phyloP scores from a whole-genome alignment of 2,797 vertebrate genomes.

The Gallinago stenura region DNA sequence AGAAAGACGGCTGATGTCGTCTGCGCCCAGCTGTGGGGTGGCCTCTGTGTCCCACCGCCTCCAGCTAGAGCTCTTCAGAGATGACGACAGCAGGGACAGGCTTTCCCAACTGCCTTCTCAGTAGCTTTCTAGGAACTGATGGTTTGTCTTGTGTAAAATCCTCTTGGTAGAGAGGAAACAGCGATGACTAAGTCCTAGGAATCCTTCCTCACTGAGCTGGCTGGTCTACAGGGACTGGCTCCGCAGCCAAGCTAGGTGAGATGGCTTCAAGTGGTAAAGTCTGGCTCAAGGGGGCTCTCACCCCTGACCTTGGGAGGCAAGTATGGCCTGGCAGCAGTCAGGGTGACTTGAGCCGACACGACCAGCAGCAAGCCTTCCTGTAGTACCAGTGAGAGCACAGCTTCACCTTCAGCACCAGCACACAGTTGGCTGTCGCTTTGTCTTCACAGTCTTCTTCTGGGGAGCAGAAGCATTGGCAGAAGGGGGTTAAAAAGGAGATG shows the following conservation, averaged over 20 bases:
- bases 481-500: background rate
- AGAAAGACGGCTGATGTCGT: background rate
- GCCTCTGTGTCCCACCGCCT: rapidly evolving
- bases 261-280: slow-evolving; percentile 35
- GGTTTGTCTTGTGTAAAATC: slow-evolving; percentile 15
- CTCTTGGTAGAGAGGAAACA: background rate
- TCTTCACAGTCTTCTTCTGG: slow-evolving; percentile 84
- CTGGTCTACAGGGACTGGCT: background rate
- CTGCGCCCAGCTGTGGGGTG: background rate
- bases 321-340: slow-evolving; percentile 2
- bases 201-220: background rate
- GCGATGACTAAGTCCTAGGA: background rate
- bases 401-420: slow-evolving; percentile 87
- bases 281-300: background rate
- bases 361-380: slow-evolving; percentile 87
- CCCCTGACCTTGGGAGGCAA: background rate
- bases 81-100: background rate
- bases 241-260: background rate
- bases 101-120: slow-evolving; percentile 20
- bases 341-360: slow-evolving; percentile 80
- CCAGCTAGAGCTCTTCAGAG: background rate
- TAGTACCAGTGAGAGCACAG: slow-evolving; percentile 90
- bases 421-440: slow-evolving; percentile 84
- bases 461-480: background rate
- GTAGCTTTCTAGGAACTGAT: slow-evolving; percentile 56